Evolutionary conservation across 2,888 invertebrate genomes (phyloP).

Genomic region (Elaeidobius kamerunicus): DNA sequence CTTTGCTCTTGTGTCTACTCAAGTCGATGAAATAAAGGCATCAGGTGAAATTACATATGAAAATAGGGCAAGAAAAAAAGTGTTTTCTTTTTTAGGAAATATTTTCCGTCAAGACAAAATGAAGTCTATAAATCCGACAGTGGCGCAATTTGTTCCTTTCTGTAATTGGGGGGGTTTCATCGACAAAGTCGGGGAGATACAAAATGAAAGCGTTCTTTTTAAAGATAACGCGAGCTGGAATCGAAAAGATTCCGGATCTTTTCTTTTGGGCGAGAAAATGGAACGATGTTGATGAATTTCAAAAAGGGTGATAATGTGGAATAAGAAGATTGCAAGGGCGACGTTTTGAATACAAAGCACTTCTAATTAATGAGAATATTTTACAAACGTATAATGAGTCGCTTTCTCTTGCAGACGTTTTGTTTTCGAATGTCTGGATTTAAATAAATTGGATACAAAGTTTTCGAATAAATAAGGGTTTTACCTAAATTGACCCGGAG

Average conservation of each 20-base stretch:
- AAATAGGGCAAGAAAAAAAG: background rate
- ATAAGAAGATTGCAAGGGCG: slow-evolving; percentile 21
- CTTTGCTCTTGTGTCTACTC: background rate
- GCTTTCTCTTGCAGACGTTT: slow-evolving; percentile 1
- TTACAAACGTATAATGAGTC: slow-evolving; percentile 23
- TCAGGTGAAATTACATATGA: slow-evolving; percentile 4
- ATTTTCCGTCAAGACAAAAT: background rate
- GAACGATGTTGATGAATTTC: slow-evolving; percentile 22
- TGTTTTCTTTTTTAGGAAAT: background rate
- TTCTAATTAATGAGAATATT: slow-evolving; percentile 24
- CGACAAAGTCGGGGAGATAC: slow-evolving; percentile 3
- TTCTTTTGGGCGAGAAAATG: slow-evolving; percentile 17
- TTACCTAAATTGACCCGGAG: too few relatives aligned
- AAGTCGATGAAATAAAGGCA: background rate
- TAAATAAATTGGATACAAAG: slow-evolving; percentile 13
- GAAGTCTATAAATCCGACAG: slow-evolving; percentile 4
- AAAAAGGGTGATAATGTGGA: slow-evolving; percentile 27
- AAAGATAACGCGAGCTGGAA: slow-evolving; percentile 19
- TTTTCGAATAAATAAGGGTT: too few relatives aligned
- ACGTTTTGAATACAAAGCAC: slow-evolving; percentile 20
- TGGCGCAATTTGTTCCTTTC: slow-evolving; percentile 16
- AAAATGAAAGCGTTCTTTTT: slow-evolving; percentile 11
- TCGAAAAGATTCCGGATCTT: slow-evolving; percentile 22
- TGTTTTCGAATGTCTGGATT: background rate
- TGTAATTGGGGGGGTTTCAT: slow-evolving; percentile 15